Evolutionary conservation across 2,888 invertebrate species (phyloP), one percentile per base, ranked within the genome.

Genomic region (Philaethria dido): DNA sequence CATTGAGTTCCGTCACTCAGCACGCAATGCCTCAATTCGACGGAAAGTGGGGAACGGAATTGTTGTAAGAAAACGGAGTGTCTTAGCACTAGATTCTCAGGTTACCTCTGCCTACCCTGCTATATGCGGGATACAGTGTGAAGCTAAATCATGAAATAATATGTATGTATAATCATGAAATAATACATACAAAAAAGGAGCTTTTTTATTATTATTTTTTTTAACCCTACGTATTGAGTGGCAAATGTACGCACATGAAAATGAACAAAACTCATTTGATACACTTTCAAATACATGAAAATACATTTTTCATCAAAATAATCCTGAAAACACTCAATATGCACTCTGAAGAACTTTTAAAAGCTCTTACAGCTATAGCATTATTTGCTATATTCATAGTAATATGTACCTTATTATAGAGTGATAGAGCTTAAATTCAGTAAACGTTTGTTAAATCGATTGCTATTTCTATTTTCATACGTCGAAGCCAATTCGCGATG

Each of bases 401-500:
- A 57, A 39, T 57, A 25, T 57, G 22, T n/a, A 16, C 16, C 6
- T 9, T 39, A 39, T n/a, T 20, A 0, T 5, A 13, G 2, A 25
- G 20, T 11, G 5, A 57, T 57, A 57, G 13, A 22, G 22, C 13
- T 42, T 9, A 57, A 42, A 57, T n/a, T 57, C 22, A 16, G 11
- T 25, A 57, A 39, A 39, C 8, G 20, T 55, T 42, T 22, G 42
- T n/a, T 45, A 63, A 54, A 63, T 55, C 62, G 54, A 67, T 57
- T 42, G 62, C 25, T 45, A 55, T 69, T 69, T 50, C 60, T 63
- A 63, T 62, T 63, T 69, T 67, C 63, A 63, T 44, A 50, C 48
- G n/a, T 60, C 22, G 39, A 20, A 50, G 54, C 42, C 69, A 55
- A 61, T 63, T 55, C 60, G 52, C 42, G 63, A 66, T 14, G 13